Conservation (phyloP, 2,113 vertebrate genomes). For the Climacteris rufus region DNA sequence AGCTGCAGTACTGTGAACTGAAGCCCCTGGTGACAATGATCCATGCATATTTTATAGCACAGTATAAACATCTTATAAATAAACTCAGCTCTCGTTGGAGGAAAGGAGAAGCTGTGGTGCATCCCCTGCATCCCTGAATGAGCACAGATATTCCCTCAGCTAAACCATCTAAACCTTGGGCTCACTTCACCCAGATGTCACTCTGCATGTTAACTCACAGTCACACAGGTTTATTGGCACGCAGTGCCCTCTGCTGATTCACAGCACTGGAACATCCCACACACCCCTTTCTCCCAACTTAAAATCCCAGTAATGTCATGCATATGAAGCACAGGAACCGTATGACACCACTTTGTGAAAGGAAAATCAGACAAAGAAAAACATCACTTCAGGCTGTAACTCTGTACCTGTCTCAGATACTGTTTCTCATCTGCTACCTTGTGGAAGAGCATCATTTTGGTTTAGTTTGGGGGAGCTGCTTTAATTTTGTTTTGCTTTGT, state of each 20-base stretch:
- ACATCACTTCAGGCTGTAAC: not conserved
- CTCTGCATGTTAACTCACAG: not conserved
- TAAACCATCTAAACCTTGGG: not conserved
- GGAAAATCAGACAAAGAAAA: not conserved
- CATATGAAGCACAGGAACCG: rapidly evolving
- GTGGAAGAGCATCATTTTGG: not conserved
- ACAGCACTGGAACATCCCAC: not conserved
- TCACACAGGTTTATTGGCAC: not conserved
- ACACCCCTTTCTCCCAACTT: not conserved
- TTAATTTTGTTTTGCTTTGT: not conserved
- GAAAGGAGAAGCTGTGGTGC: not conserved
- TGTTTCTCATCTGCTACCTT: not conserved
- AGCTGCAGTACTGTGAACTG: not conserved
- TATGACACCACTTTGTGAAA: not conserved
- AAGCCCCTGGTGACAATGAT: not conserved
- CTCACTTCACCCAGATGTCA: not conserved
- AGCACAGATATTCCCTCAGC: not conserved
- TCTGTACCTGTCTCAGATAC: not conserved
- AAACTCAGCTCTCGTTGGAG: not conserved
- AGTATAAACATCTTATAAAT: not conserved
- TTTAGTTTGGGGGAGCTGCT: not conserved
- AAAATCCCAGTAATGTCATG: not conserved
- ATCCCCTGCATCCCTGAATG: not conserved
- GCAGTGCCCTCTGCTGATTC: constrained; percentile 50
- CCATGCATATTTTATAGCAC: not conserved